A percentile compares a stretch with the other conserved stretches of the same genome.
Conservation (phyloP, 2,113 vertebrate species). For the Clarias magur region DNA sequence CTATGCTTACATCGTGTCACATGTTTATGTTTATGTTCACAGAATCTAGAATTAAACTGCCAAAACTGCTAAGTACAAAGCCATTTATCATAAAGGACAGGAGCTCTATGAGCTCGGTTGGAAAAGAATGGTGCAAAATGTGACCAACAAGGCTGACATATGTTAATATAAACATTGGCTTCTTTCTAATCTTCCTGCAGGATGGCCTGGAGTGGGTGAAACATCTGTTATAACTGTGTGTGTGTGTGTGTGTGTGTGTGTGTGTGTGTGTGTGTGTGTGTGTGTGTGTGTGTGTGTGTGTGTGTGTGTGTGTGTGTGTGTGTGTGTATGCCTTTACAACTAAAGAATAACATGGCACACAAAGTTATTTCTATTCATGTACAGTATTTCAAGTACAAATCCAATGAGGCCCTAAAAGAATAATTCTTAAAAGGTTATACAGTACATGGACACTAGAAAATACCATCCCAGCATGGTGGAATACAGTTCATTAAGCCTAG, state of each 20-base stretch:
- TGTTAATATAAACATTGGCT: constrained; percentile 84
- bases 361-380: constrained; percentile 78
- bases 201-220: constrained; percentile 77
- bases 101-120: constrained; percentile 71
- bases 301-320: constrained; percentile 63
- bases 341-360: constrained; percentile 73
- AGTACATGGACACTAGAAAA: constrained; percentile 65
- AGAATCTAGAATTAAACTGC: constrained; percentile 76
- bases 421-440: constrained; percentile 74
- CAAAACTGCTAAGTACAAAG: constrained; percentile 69
- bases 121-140: constrained; percentile 78
- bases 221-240: constrained; percentile 79
- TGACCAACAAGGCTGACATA: constrained; percentile 77
- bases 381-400: constrained; percentile 70
- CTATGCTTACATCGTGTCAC: constrained; percentile 64
- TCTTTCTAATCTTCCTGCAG: constrained; percentile 78
- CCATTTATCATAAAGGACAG: constrained; percentile 74
- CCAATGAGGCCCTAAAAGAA: constrained; percentile 76
- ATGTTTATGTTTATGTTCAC: constrained; percentile 65
- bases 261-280: no score
- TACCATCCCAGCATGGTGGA: constrained; percentile 59
- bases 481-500: constrained; percentile 35
- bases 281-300: constrained; percentile 20
- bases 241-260: constrained; percentile 53
- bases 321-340: constrained; percentile 63